These are phyloP conservation scores for Heliconius nattereri DNA, from an alignment of 1,140 invertebrate genomes.

Conservation along the genomic window DNA sequence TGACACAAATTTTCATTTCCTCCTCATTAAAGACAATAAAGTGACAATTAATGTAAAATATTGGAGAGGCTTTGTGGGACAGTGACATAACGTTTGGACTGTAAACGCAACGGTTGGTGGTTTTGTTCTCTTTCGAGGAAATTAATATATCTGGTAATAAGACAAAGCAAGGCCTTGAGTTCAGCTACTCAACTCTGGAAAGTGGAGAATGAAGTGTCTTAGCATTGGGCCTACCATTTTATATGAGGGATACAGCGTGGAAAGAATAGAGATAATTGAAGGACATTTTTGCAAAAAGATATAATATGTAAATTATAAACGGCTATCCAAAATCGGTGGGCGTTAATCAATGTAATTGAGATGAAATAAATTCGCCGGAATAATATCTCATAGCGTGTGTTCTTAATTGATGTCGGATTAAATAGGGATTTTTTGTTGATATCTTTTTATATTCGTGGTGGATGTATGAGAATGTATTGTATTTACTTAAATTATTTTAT, in stretches of 20 bases:
- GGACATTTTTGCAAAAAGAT: conserved; percentile 14
- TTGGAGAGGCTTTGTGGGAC: background rate
- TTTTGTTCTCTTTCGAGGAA: too few relatives aligned
- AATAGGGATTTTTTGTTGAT: conserved; percentile 29
- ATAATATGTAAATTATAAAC: conserved; percentile 38
- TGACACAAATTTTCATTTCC: conserved; percentile 10
- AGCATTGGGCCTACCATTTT: too few relatives aligned
- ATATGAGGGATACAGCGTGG: too few relatives aligned
- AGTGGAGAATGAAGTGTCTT: too few relatives aligned
- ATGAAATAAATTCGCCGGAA: conserved; percentile 39
- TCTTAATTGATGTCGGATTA: conserved; percentile 39
- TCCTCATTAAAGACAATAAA: conserved; percentile 16
- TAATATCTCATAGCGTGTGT: conserved; percentile 39
- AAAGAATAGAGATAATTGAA: too few relatives aligned
- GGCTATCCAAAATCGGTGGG: conserved; percentile 33
- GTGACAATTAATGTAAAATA: conserved; percentile 19
- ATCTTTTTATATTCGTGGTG: background rate
- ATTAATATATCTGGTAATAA: too few relatives aligned
- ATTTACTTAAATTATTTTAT: too few relatives aligned
- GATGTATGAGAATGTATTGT: background rate
- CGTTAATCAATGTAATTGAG: conserved; percentile 45
- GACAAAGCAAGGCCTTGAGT: too few relatives aligned
- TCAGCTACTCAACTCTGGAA: too few relatives aligned
- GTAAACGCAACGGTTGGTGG: too few relatives aligned
- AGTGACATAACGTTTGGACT: too few relatives aligned